Base-by-base conservation (phyloP, 2,888 invertebrate species). In the Mythimna pallens region DNA sequence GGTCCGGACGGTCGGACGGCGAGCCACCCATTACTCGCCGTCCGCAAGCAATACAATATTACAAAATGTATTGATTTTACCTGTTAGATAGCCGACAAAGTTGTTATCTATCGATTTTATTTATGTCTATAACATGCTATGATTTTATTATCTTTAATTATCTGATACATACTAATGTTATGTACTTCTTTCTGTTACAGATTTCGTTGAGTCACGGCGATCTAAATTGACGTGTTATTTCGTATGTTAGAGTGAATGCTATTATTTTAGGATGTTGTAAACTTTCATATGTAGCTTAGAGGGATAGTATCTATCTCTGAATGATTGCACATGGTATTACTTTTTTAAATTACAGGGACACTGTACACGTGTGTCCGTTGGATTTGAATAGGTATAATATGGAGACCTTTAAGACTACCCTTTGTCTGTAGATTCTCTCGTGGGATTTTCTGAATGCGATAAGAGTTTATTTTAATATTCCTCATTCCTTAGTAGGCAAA, bases 241-340 rank as follows among this genome's bases (percentile, higher is more conserved):
- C 66, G 59, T 68, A 81, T 68, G 67, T 72, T 77, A 69, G 80
- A 76, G 55, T 83, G 80, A 80, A 84, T 78, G 80, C 73, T 75
- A 71, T 83, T 78, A 69, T 78, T 83, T 82, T 76, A 74, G 43
- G 71, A 71, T 74, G 62, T 67, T 70, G 73, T 76, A 81, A 67
- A 80, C 72, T 75, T 67, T 61, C 40, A 70, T 73, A 64, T 50
- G 43, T 76, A 77, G 64, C 62, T 77, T 71, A 75, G 65, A 54
- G 80, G 81, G 86, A 81, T 86, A 83, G 83, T 78, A 85, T 85
- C 84, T 87, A 85, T 87, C 85, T 84, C 81, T 47, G 73, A 71
- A 57, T 76, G 63, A 73, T 58, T 72, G 70, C 40, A 59, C 62
- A 55, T 73, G 40, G 40, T 40, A 22, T 73, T 70, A 83, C 65